Conservation (phyloP, 92 coral and sea anemone genomes). For the Siderastrea siderea region DNA sequence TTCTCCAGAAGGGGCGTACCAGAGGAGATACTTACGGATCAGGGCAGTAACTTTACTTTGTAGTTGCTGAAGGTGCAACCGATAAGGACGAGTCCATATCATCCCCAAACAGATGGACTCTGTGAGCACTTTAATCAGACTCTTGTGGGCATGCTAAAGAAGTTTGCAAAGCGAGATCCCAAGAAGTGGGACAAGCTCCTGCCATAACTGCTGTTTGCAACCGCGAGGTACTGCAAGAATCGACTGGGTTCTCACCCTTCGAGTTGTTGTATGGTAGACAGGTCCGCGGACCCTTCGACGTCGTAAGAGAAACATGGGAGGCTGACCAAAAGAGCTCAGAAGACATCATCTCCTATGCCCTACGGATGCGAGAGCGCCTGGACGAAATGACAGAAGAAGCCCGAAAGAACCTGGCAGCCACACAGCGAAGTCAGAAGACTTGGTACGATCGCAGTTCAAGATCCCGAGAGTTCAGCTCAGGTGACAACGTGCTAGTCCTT, state of each 20-base stretch:
- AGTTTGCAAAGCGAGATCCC: slow-evolving; percentile 23
- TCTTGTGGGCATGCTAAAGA: slow-evolving; percentile 48
- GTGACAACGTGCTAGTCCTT: slow-evolving; percentile 31
- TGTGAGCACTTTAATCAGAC: slow-evolving; percentile 57
- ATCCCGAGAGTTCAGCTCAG: not conserved
- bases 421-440: slow-evolving; percentile 1
- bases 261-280: slow-evolving; percentile 35
- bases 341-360: not conserved
- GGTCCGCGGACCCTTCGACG: slow-evolving; percentile 31
- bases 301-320: slow-evolving; percentile 26
- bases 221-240: slow-evolving; percentile 56
- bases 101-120: slow-evolving; percentile 57
- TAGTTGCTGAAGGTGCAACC: slow-evolving; percentile 29
- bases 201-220: slow-evolving; percentile 50
- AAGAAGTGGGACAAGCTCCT: slow-evolving; percentile 53
- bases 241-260: slow-evolving; percentile 49
- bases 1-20: slow-evolving; percentile 64
- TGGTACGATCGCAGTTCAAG: slow-evolving; percentile 5
- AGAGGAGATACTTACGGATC: slow-evolving; percentile 55
- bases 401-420: not conserved
- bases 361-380: slow-evolving; percentile 10
- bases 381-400: slow-evolving; percentile 10
- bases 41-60: slow-evolving; percentile 59
- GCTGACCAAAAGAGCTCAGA: not conserved
- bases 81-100: slow-evolving; percentile 54